Evolutionary conservation across 2,113 vertebrate genomes (phyloP), one percentile per base, ranked within the genome.

Genomic region (Psettodes erumei): DNA sequence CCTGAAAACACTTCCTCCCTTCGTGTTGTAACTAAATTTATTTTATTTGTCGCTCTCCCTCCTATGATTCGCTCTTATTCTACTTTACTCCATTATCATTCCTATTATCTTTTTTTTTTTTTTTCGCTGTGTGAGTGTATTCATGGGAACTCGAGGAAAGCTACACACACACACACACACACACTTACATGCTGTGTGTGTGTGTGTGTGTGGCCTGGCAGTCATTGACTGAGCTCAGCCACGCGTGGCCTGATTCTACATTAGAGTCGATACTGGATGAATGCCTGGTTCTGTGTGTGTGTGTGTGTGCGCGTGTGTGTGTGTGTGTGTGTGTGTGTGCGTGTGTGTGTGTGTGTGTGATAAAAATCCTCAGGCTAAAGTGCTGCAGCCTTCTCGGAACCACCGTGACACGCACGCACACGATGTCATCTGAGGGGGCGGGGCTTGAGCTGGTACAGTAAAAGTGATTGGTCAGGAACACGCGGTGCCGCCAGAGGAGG

Each of bases 221-320:
- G 79, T 86, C 86, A 88, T 84, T 88, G 88, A 90, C 87, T 68
- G 85, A 74, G 77, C 75, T 79, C 82, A 72, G 72, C 82, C 85
- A 84, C 80, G 90, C 75, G 82, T 82, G 79, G 77, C 77, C 71
- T 85, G 81, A 86, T 83, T 88, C 79, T 80, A 72, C 85, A 86
- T 82, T 79, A 71, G 71, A 82, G 85, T 89, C 85, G 63, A 83
- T 86, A 84, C 74, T 84, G 86, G 65, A 84, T 80, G 82, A 87
- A 83, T 65, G 79, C 69, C 81, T 64, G 70, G 47, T 74, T 28
- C 69, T 76, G 82, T 79, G 73, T 78, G 75, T 85, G 79, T 60
- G 47, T n/a, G n/a, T n/a, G n/a, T n/a, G n/a, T n/a, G n/a, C n/a
- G 82, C 76, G 73, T 78, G 75, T 85, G 79, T 60, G 47, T 76